These are phyloP conservation scores for Eupeodes latifasciatus DNA, from an alignment of 2,888 invertebrate species.

Conservation along the genomic window DNA sequence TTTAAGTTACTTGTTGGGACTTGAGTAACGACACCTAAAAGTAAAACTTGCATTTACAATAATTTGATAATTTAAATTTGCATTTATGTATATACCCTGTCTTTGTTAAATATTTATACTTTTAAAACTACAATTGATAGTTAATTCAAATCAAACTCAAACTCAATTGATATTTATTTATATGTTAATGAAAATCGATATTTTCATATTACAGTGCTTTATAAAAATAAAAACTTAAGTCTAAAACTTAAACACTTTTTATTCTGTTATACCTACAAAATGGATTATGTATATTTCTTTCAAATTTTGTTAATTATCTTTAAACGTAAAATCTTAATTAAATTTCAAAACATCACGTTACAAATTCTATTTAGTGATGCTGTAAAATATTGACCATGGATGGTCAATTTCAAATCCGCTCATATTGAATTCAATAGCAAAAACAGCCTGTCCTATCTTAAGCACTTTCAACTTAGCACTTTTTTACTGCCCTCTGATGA, in stretches of 20 bases:
- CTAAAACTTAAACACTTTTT: background rate
- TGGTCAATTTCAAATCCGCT: background rate
- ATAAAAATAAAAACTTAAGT: background rate
- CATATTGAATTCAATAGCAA: background rate
- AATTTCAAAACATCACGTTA: background rate
- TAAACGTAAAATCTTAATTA: background rate
- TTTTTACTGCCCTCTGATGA: slow-evolving; percentile 14
- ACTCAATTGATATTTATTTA: slow-evolving; percentile 26
- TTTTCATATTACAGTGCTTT: slow-evolving; percentile 13
- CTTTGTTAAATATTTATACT: slow-evolving; percentile 59
- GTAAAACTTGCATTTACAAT: slow-evolving; percentile 38
- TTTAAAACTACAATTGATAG: slow-evolving; percentile 43
- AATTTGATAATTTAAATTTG: slow-evolving; percentile 26
- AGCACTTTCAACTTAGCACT: slow-evolving; percentile 25
- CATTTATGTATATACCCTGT: slow-evolving; percentile 44
- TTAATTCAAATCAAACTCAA: slow-evolving; percentile 8
- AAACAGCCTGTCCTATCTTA: background rate
- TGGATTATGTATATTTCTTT: background rate
- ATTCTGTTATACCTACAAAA: background rate
- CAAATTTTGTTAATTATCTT: background rate
- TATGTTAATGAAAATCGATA: slow-evolving; percentile 26
- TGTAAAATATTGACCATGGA: background rate
- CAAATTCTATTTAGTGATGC: background rate
- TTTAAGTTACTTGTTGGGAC: background rate
- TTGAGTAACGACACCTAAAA: background rate